Conservation (phyloP, 2,888 invertebrate species). For the Ophion ellenae region DNA sequence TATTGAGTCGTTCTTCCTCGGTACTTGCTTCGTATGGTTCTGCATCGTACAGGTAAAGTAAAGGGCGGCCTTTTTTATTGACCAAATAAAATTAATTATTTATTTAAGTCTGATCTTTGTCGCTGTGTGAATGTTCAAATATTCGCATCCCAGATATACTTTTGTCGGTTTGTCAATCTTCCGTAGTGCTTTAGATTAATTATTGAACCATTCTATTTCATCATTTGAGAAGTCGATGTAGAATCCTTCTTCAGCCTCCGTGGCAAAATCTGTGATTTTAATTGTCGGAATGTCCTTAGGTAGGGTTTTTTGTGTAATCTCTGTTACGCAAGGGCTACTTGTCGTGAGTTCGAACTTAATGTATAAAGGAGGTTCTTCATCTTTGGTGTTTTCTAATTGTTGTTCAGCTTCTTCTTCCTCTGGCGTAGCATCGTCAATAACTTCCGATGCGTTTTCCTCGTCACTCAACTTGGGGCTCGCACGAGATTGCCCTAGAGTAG, state of each 20-base stretch:
- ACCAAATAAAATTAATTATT: background rate
- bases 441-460: background rate
- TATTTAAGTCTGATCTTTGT: background rate
- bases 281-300: background rate
- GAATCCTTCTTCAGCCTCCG: background rate
- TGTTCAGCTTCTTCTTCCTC: background rate
- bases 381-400: background rate
- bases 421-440: background rate
- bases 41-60: background rate
- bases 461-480: background rate
- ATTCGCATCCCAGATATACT: slow-evolving; percentile 13
- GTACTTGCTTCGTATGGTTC: slow-evolving; percentile 4
- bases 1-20: background rate
- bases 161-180: background rate
- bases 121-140: background rate
- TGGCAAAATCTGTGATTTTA: slow-evolving; percentile 23
- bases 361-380: background rate
- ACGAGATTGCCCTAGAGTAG: slow-evolving; percentile 2
- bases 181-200: too few species aligned
- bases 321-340: background rate
- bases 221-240: slow-evolving; percentile 17
- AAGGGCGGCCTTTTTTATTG: background rate
- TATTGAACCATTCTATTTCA: background rate
- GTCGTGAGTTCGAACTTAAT: slow-evolving; percentile 14
- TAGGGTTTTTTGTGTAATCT: background rate